Conservation (phyloP, 2,797 vertebrate genomes). For the Peromyscus nudipes region DNA sequence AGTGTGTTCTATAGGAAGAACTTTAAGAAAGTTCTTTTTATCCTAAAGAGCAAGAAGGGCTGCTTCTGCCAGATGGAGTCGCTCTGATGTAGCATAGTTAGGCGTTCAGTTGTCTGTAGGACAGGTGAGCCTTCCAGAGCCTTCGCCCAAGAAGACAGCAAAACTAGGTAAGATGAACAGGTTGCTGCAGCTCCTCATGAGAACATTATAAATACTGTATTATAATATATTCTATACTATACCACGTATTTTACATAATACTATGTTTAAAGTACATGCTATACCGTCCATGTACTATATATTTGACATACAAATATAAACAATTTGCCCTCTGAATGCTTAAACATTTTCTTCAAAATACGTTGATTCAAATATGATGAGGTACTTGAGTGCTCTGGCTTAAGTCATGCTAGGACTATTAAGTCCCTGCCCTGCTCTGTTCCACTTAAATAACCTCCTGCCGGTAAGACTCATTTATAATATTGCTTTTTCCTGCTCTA, state of each 20-base stretch:
- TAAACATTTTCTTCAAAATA: constrained; percentile 20
- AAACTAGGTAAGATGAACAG: background rate
- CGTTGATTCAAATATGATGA: background rate
- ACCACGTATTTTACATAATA: background rate
- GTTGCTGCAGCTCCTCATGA: background rate
- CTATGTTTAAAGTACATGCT: background rate
- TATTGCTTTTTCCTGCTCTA: constrained; percentile 6
- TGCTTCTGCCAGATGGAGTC: background rate
- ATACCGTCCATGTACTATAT: background rate
- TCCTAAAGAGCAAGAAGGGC: background rate
- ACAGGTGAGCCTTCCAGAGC: background rate
- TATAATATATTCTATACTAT: background rate
- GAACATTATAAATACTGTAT: background rate
- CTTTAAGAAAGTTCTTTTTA: background rate
- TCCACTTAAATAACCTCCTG: background rate
- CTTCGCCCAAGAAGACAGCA: background rate
- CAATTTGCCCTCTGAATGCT: background rate
- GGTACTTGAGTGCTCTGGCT: background rate
- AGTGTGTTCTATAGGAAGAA: background rate
- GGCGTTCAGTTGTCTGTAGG: background rate
- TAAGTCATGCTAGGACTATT: background rate
- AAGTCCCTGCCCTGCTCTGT: background rate
- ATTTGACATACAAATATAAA: background rate
- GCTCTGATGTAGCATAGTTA: background rate
- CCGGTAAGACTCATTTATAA: background rate